Evolutionary conservation across 2,113 vertebrate species (phyloP).

Genomic region (Macheiramphus alcinus): DNA sequence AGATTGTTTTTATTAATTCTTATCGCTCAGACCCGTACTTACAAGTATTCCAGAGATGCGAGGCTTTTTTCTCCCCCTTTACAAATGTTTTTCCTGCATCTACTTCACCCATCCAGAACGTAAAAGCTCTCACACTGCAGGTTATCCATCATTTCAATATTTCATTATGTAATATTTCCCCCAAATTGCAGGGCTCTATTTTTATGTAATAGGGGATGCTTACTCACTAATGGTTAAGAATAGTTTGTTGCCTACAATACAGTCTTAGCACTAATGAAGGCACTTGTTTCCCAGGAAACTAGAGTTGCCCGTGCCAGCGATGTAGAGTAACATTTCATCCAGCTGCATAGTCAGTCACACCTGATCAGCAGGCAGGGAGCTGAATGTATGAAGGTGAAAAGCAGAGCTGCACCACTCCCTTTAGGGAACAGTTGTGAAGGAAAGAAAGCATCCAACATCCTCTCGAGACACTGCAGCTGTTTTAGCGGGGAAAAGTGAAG

Average conservation of each 20-base stretch:
- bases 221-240: conserved; percentile 64
- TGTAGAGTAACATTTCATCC: neutral
- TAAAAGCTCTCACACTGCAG: neutral
- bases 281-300: conserved; percentile 73
- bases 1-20: neutral
- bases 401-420: neutral
- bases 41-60: neutral
- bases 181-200: conserved; percentile 55
- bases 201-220: conserved; percentile 68
- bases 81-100: neutral
- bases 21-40: neutral
- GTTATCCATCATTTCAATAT: conserved; percentile 11
- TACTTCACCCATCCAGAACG: neutral
- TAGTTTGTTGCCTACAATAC: conserved; percentile 63
- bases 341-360: neutral
- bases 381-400: neutral
- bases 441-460: neutral
- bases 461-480: neutral
- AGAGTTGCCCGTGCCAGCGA: conserved; percentile 18
- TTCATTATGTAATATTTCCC: conserved; percentile 24
- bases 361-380: neutral
- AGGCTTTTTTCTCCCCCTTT: neutral
- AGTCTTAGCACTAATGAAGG: conserved; percentile 42
- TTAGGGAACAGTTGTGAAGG: neutral
- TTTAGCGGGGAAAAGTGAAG: neutral